A percentile compares a stretch with the other conserved stretches of the same genome.
These are phyloP conservation scores for Cyaniris semiargus DNA, from an alignment of 2,888 invertebrate genomes.

Conservation along the genomic window DNA sequence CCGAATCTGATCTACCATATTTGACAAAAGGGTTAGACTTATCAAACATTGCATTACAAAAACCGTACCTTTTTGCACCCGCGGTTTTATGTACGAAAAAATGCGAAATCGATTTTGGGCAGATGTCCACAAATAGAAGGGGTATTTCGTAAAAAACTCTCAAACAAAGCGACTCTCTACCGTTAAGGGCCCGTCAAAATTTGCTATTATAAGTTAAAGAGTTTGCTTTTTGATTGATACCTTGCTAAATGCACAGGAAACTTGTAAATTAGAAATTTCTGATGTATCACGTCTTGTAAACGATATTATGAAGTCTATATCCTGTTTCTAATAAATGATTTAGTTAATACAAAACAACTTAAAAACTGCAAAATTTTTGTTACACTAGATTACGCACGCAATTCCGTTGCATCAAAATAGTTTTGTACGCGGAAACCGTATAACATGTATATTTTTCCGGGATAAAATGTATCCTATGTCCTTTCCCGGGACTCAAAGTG, in stretches of 20 bases:
- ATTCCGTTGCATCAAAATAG: no score
- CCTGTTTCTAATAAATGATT: neutral
- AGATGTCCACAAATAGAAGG: constrained; percentile 77
- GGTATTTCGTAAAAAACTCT: constrained; percentile 70
- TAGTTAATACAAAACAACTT: neutral
- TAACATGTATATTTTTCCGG: no score
- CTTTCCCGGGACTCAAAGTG: no score
- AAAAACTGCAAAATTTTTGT: no score
- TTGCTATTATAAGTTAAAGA: constrained; percentile 65
- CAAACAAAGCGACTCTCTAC: constrained; percentile 65
- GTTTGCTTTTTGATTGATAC: constrained; percentile 46
- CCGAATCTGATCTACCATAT: constrained; percentile 76
- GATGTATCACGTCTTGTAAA: constrained; percentile 34
- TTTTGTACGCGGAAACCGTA: no score
- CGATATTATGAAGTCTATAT: constrained; percentile 3
- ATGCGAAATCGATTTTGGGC: constrained; percentile 77
- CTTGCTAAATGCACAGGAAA: constrained; percentile 27
- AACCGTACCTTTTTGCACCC: constrained; percentile 70
- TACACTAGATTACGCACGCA: no score
- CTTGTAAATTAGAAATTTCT: constrained; percentile 36
- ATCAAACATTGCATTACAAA: constrained; percentile 68
- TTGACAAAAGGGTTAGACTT: constrained; percentile 77
- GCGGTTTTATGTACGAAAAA: constrained; percentile 69
- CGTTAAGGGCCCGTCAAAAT: constrained; percentile 73
- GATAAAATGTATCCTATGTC: no score